A percentile compares a stretch with the other conserved stretches of the same genome.
Conservation (phyloP, 2,113 vertebrate species). For the Amazona vittata region DNA sequence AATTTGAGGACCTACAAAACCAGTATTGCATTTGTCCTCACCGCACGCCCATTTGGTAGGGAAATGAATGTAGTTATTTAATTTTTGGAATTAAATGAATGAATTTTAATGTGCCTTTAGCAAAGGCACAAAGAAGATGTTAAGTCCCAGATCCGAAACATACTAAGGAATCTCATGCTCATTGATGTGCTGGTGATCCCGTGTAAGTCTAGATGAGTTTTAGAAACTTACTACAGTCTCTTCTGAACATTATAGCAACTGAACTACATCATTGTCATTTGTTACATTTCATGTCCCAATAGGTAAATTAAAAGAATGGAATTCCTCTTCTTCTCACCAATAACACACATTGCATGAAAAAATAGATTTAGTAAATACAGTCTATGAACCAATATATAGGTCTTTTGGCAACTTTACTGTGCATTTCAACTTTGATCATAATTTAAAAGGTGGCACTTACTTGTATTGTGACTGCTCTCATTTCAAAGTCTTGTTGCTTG, state of each 20-base stretch:
- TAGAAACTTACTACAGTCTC: neutral
- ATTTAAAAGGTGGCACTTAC: constrained; percentile 33
- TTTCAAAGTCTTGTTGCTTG: constrained; percentile 43
- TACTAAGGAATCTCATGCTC: neutral
- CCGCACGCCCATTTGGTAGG: neutral
- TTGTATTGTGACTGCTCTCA: neutral
- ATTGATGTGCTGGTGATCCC: neutral
- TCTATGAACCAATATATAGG: constrained; percentile 35
- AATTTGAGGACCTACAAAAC: neutral
- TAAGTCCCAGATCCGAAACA: neutral
- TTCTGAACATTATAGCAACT: neutral
- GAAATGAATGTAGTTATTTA: neutral
- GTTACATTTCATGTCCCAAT: neutral
- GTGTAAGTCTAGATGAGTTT: neutral
- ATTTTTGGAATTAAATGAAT: neutral
- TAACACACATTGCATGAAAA: neutral
- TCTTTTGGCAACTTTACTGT: constrained; percentile 7
- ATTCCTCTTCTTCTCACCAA: neutral
- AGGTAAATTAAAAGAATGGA: neutral
- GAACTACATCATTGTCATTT: neutral
- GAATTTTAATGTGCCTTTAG: neutral
- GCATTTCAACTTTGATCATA: constrained; percentile 51
- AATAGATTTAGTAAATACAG: neutral
- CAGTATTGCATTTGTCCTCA: neutral
- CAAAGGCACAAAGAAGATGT: neutral